A percentile compares a stretch with the other conserved stretches of the same genome.
Conservation (phyloP, 2,797 vertebrate genomes). For the Moxostoma hubbsi region DNA sequence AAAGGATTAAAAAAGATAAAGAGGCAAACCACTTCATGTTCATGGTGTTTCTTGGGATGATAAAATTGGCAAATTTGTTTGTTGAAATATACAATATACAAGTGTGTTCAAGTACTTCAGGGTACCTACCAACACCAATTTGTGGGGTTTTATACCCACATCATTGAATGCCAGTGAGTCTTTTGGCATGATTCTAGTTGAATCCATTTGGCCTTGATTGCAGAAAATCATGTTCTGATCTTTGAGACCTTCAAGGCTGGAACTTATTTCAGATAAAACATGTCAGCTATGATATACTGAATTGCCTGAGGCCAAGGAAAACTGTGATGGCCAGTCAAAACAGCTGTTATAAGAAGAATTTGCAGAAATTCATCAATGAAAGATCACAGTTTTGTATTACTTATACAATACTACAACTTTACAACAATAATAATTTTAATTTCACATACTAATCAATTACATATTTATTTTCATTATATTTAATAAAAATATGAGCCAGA, state of each 20-base stretch:
- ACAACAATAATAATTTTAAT: not conserved
- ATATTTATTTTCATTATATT: not conserved
- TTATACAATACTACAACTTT: not conserved
- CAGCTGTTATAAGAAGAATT: too few species aligned
- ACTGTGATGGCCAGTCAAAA: not conserved
- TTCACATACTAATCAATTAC: not conserved
- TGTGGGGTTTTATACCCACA: constrained; percentile 50
- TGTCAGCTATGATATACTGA: constrained; percentile 53
- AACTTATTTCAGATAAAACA: constrained; percentile 65
- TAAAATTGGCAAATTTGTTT: not conserved
- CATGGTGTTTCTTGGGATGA: constrained; percentile 58
- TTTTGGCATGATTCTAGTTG: constrained; percentile 30
- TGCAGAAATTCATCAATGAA: constrained; percentile 12
- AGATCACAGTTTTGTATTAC: not conserved
- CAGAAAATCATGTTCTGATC: constrained; percentile 77
- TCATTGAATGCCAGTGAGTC: constrained; percentile 1
- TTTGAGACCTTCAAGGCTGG: constrained; percentile 68
- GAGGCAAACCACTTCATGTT: constrained; percentile 59
- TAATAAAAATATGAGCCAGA: not conserved
- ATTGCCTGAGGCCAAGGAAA: constrained; percentile 38
- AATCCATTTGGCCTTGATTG: constrained; percentile 70
- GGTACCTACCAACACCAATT: not conserved
- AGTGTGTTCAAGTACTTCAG: constrained; percentile 7
- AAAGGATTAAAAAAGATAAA: constrained; percentile 63
- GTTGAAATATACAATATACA: not conserved